These are phyloP conservation scores for Darevskia mixta DNA, from an alignment of 2,797 vertebrate species.

Conservation along the genomic window DNA sequence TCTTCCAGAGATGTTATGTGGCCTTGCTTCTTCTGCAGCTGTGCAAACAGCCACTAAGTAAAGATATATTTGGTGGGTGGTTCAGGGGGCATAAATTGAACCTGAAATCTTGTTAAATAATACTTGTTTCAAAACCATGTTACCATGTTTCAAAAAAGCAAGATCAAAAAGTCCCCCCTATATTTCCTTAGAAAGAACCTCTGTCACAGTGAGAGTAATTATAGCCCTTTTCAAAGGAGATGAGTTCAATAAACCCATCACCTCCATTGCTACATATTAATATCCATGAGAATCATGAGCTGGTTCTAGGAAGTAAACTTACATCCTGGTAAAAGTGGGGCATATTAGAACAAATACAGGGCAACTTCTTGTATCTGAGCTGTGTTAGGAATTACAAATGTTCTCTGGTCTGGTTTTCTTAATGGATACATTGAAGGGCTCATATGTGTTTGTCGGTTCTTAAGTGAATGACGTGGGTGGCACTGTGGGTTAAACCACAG, in stretches of 20 bases:
- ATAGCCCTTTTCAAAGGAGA: too few species aligned
- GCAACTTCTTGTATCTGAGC: background rate
- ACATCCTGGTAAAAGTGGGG: background rate
- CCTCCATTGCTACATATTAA: background rate
- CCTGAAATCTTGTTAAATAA: background rate
- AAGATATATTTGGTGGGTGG: too few species aligned
- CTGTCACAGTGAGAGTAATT: background rate
- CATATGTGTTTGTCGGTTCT: background rate
- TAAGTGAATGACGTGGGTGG: background rate
- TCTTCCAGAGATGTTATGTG: background rate
- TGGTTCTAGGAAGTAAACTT: background rate
- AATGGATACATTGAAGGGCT: background rate
- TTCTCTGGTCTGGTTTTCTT: background rate
- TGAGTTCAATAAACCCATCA: too few species aligned
- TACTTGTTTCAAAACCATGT: background rate
- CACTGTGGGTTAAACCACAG: too few species aligned
- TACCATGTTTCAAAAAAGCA: background rate
- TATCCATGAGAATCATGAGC: background rate
- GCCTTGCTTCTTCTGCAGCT: background rate
- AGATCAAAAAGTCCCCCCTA: background rate
- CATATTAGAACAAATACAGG: background rate
- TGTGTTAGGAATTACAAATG: background rate
- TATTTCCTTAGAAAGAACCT: background rate
- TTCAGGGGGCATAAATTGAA: background rate
- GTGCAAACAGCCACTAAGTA: background rate